These are phyloP conservation scores for Morpho achilles DNA, from an alignment of 2,888 invertebrate species.

Conservation along the genomic window DNA sequence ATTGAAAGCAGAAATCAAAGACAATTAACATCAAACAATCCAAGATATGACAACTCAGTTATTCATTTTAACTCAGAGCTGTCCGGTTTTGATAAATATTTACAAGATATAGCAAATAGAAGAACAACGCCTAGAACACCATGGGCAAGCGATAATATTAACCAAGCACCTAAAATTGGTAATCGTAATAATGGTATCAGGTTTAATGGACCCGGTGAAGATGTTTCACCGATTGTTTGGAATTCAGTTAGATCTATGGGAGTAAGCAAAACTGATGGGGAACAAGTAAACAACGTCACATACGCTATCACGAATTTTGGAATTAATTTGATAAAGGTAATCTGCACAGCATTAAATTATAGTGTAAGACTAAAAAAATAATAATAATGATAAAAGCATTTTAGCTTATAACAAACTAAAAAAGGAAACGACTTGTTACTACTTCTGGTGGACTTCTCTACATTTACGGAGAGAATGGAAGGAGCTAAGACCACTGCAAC, in stretches of 20 bases:
- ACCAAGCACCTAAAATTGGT: not conserved
- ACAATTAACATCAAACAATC: not conserved
- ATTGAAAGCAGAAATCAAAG: slow-evolving; percentile 1
- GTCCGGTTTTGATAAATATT: slow-evolving; percentile 14
- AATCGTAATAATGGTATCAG: slow-evolving; percentile 10
- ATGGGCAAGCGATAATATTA: not conserved
- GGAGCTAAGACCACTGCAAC: no score
- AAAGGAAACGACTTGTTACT: not conserved
- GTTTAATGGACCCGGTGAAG: slow-evolving; percentile 5
- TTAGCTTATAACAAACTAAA: not conserved
- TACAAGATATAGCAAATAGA: slow-evolving; percentile 14
- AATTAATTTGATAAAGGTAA: slow-evolving; percentile 52
- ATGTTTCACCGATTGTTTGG: slow-evolving; percentile 14
- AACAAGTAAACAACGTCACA: slow-evolving; percentile 34
- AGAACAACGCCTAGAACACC: slow-evolving; percentile 2
- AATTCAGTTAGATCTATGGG: slow-evolving; percentile 22
- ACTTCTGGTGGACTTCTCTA: no score
- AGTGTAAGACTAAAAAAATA: not conserved
- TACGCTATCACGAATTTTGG: slow-evolving; percentile 48
- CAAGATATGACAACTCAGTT: slow-evolving; percentile 1
- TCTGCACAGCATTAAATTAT: slow-evolving; percentile 3
- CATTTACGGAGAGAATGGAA: no score
- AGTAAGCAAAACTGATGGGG: slow-evolving; percentile 24
- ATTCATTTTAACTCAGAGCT: slow-evolving; percentile 1
- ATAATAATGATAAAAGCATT: no score